Percentiles rank a stretch among this genome's conserved stretches.
phyloP scores from a whole-genome alignment of 2,113 vertebrate genomes.

The Nothobranchius furzeri region DNA sequence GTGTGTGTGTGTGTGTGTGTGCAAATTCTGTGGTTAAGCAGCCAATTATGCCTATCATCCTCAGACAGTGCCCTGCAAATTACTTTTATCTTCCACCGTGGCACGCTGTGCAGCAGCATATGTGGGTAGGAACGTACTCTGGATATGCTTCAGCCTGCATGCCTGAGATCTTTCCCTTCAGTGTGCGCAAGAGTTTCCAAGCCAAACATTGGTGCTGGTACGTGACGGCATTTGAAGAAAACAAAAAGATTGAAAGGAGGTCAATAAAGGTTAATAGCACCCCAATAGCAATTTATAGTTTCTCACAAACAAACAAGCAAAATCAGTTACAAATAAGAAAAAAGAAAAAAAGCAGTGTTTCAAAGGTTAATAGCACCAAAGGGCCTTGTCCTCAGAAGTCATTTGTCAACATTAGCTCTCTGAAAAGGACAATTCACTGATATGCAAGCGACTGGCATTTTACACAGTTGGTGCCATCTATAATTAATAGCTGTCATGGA shows the following conservation, averaged over 20 bases:
- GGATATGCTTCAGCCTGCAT: not conserved
- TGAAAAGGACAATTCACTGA: slow-evolving; percentile 60
- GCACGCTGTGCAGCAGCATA: slow-evolving; percentile 6
- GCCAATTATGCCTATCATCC: slow-evolving; percentile 55
- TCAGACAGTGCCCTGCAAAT: slow-evolving; percentile 38
- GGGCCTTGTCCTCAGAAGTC: slow-evolving; percentile 46
- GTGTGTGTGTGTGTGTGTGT: too few relatives aligned
- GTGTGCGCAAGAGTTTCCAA: not conserved
- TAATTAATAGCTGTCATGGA: slow-evolving; percentile 68
- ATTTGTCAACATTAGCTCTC: slow-evolving; percentile 69
- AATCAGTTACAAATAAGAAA: slow-evolving; percentile 4
- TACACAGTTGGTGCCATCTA: slow-evolving; percentile 61
- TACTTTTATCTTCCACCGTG: slow-evolving; percentile 19
- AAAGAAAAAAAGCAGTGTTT: slow-evolving; percentile 39
- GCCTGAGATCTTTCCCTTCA: slow-evolving; percentile 1
- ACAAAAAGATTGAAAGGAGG: slow-evolving; percentile 43
- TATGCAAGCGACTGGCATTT: slow-evolving; percentile 65
- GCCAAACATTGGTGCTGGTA: slow-evolving; percentile 26
- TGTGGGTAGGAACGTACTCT: slow-evolving; percentile 1
- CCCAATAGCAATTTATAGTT: slow-evolving; percentile 30
- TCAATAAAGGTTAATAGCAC: slow-evolving; percentile 44
- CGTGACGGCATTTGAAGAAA: slow-evolving; percentile 40
- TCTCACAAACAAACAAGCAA: not conserved
- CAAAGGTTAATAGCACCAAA: slow-evolving; percentile 58
- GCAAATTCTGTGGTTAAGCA: slow-evolving; percentile 52